Evolutionary conservation across 2,113 vertebrate species (phyloP).

Genomic region (Anolis carolinensis): DNA sequence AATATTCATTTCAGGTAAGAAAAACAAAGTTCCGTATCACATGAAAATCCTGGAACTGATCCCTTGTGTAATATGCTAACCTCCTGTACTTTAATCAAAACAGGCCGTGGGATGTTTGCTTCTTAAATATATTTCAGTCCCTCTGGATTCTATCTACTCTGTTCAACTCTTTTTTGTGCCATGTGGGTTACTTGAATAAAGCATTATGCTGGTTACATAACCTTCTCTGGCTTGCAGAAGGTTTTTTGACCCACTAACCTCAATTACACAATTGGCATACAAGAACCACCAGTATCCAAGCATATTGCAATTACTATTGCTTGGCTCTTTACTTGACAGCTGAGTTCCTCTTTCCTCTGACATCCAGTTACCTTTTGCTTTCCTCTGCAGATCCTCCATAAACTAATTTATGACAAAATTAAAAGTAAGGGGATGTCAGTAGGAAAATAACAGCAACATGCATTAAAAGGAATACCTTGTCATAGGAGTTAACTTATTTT

Average conservation of each 20-base stretch:
- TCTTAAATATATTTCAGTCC: neutral
- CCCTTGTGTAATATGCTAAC: no score
- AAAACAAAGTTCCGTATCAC: no score
- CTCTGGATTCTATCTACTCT: neutral
- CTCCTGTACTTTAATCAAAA: neutral
- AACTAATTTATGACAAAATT: neutral
- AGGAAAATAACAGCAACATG: rapidly evolving
- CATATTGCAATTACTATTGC: neutral
- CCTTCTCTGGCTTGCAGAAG: neutral
- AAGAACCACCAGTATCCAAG: neutral
- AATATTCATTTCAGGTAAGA: no score
- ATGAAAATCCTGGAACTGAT: no score
- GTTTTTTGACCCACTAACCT: neutral
- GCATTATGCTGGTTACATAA: neutral
- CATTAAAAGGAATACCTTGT: rapidly evolving
- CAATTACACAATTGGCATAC: neutral
- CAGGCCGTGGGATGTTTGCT: neutral
- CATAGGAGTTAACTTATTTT: neutral
- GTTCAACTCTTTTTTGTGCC: neutral
- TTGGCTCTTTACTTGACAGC: rapidly evolving
- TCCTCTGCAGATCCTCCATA: neutral
- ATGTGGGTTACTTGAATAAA: neutral
- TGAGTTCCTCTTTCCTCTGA: neutral
- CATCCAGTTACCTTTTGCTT: neutral
- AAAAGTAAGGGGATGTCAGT: neutral